phyloP scores from a whole-genome alignment of 2,113 vertebrate species.

The Anas platyrhynchos region DNA sequence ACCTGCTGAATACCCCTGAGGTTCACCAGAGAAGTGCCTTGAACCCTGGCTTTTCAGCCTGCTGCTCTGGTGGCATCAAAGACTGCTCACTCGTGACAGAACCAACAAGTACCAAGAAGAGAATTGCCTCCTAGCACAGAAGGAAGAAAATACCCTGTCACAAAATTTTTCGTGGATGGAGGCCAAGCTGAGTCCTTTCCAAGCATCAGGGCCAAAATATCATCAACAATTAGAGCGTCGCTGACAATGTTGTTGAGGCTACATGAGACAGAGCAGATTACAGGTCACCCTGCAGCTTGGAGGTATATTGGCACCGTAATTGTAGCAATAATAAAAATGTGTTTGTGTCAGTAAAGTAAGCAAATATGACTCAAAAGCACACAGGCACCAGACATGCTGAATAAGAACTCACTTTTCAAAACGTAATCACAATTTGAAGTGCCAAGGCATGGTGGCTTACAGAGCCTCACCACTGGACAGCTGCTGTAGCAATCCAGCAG shows the following conservation, averaged over 20 bases:
- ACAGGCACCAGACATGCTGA: neutral
- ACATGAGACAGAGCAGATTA: neutral
- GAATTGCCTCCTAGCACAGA: neutral
- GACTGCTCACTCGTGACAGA: neutral
- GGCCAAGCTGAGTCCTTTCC: conserved; percentile 12
- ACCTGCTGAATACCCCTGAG: conserved; percentile 12
- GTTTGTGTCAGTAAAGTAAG: conserved; percentile 34
- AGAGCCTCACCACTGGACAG: neutral
- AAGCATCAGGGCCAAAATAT: conserved; percentile 41
- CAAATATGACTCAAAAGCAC: conserved; percentile 29
- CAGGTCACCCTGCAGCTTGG: conserved; percentile 24
- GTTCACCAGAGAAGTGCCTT: neutral
- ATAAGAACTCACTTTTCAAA: conserved; percentile 26
- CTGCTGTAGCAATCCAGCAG: neutral
- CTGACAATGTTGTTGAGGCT: conserved; percentile 19
- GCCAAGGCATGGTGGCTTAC: neutral
- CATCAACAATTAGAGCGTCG: conserved; percentile 19
- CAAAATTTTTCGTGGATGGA: neutral
- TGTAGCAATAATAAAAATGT: conserved; percentile 1
- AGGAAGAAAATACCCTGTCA: neutral
- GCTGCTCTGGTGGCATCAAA: conserved; percentile 6
- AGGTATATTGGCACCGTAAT: conserved; percentile 15
- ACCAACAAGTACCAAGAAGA: neutral
- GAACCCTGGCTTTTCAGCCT: neutral
- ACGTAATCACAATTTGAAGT: neutral